Base-by-base conservation (phyloP, 2,888 invertebrate genomes). In the Tetramorium bicarinatum region DNA sequence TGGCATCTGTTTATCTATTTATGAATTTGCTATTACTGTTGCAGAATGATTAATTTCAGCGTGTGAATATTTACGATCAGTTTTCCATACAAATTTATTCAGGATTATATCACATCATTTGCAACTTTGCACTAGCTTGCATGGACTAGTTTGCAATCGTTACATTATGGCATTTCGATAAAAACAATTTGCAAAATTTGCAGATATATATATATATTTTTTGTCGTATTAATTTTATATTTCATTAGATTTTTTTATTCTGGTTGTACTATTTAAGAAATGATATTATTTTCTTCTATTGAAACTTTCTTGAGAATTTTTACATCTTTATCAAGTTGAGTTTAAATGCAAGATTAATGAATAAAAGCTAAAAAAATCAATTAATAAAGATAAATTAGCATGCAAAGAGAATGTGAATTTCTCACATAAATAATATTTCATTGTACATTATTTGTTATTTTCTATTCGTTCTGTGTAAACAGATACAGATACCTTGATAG, bases 81-180 rank as follows among this genome's bases (percentile, higher is more conserved):
- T 49, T 75, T 56, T 71, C 15, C 9, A 56, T 29, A 21, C 15
- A 71, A 59, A 79, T 71, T 79, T n/a, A 3, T 79, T 56, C 34
- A 6, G 1, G 29, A 56, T 69, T 79, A 54, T 29, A 38, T 52
- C 38, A 38, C 13, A 6, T 76, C 0, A 44, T 18, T 25, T 25
- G 25, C 8, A 47, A 49, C 34, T 15, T 64, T 49, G n/a, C n/a
- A n/a, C n/a, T n/a, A n/a, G n/a, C n/a, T n/a, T n/a, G 6, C 25
- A 25, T 44, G 8, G 2, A 18, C 38, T 64, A 38, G 41, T 25
- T 66, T 18, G 18, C 18, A 71, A 29, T 59, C n/a, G 2, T 38
- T 38, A 25, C 8, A 38, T 66, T 47, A 21, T 54, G 29, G 49
- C 52, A 15, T 66, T 25, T 18, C 7, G 6, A 52, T 77, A 13